Percentiles rank a stretch among this genome's conserved stretches.
These are phyloP conservation scores for Synchiropus splendidus DNA, from an alignment of 2,113 vertebrate species.

Conservation along the genomic window DNA sequence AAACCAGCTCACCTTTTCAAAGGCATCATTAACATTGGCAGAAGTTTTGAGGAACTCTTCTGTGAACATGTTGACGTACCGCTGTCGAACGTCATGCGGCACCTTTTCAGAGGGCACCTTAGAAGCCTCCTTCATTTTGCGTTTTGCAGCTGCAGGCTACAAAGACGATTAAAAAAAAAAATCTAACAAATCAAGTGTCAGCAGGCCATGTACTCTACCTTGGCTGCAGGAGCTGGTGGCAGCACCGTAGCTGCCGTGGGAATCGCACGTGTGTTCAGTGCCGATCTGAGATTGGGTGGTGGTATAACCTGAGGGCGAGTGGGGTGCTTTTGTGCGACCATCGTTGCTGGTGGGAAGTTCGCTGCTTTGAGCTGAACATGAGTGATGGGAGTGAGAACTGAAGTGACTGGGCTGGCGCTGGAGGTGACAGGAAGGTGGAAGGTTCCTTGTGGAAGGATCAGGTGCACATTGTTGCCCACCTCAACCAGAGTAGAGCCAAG, in stretches of 20 bases:
- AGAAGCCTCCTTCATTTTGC: slow-evolving; percentile 34
- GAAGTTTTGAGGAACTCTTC: slow-evolving; percentile 69
- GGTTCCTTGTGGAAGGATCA: slow-evolving; percentile 59
- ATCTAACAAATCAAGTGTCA: not conserved
- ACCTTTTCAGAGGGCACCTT: slow-evolving; percentile 60
- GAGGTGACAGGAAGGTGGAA: slow-evolving; percentile 42
- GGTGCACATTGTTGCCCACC: slow-evolving; percentile 56
- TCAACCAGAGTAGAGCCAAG: slow-evolving; percentile 47
- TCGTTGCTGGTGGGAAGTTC: not conserved
- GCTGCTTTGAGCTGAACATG: not conserved
- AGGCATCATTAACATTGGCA: slow-evolving; percentile 65
- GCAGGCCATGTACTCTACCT: slow-evolving; percentile 25
- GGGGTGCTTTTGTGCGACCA: slow-evolving; percentile 14
- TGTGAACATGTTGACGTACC: slow-evolving; percentile 66
- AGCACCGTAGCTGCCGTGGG: not conserved
- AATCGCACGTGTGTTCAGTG: not conserved
- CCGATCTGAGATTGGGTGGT: slow-evolving; percentile 15
- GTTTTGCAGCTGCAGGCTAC: slow-evolving; percentile 39
- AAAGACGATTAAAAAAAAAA: too few relatives aligned
- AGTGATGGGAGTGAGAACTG: slow-evolving; percentile 36
- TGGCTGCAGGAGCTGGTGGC: slow-evolving; percentile 10
- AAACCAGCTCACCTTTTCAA: slow-evolving; percentile 66
- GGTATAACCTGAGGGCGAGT: slow-evolving; percentile 31
- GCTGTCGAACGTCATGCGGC: slow-evolving; percentile 66
- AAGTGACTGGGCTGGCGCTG: slow-evolving; percentile 13